These are phyloP conservation scores for Tyto alba DNA, from an alignment of 2,113 vertebrate species.

Conservation along the genomic window DNA sequence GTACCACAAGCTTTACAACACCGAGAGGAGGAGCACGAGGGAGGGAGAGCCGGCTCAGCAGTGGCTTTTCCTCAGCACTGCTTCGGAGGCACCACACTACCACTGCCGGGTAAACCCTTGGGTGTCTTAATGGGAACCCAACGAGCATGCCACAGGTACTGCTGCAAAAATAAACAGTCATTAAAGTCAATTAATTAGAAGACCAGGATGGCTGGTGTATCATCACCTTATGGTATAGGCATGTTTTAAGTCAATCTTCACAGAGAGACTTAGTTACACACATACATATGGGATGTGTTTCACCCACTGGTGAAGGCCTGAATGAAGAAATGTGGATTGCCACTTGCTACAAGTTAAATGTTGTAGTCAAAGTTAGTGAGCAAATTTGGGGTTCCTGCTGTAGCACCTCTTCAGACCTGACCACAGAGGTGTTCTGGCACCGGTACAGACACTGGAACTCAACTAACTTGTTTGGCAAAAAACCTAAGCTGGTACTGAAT, in stretches of 20 bases:
- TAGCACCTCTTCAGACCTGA: neutral
- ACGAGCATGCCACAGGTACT: neutral
- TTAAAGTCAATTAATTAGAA: neutral
- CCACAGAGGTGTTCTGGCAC: neutral
- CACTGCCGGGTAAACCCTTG: fast-evolving
- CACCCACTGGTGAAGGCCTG: neutral
- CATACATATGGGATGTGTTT: fast-evolving
- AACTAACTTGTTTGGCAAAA: neutral
- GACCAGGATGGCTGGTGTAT: neutral
- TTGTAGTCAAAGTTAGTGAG: neutral
- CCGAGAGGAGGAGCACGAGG: fast-evolving
- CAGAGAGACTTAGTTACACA: neutral
- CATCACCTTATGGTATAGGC: neutral
- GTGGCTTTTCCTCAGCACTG: neutral
- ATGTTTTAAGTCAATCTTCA: neutral
- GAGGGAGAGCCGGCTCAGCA: neutral
- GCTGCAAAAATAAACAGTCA: neutral
- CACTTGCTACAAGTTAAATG: neutral
- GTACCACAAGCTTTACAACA: neutral
- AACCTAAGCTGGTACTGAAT: neutral
- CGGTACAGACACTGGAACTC: neutral
- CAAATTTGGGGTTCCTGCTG: neutral
- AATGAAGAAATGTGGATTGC: neutral
- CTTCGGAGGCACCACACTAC: neutral
- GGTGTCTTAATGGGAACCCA: neutral